A percentile compares a stretch with the other conserved stretches of the same genome.
Conservation (phyloP, 2,888 invertebrate species). For the Cabera pusaria region DNA sequence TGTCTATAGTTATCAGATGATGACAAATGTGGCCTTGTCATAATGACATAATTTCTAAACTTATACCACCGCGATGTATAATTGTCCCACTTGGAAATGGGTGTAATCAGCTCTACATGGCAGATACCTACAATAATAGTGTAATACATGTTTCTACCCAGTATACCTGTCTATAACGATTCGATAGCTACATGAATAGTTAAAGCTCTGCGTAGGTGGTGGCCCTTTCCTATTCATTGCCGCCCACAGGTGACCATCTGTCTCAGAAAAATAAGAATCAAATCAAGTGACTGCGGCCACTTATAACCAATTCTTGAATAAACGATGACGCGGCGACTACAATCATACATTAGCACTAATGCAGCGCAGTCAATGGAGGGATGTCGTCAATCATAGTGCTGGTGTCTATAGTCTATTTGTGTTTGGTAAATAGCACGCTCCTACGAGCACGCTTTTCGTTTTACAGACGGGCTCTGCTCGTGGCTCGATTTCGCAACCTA, state of each 20-base stretch:
- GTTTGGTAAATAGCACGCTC: slow-evolving; percentile 11
- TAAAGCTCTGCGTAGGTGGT: slow-evolving; percentile 60
- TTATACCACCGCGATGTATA: slow-evolving; percentile 10
- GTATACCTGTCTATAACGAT: slow-evolving; percentile 11
- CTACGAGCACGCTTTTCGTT: no score
- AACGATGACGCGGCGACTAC: slow-evolving; percentile 30
- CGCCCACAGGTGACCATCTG: slow-evolving; percentile 61
- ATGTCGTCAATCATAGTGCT: slow-evolving; percentile 22
- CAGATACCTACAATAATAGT: slow-evolving; percentile 4
- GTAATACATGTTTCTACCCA: neutral
- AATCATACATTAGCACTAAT: slow-evolving; percentile 33
- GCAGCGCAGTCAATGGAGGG: slow-evolving; percentile 10
- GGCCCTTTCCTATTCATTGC: slow-evolving; percentile 63
- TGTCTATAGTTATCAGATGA: neutral
- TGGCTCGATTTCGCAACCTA: no score
- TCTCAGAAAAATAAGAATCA: slow-evolving; percentile 32
- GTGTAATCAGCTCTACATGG: neutral
- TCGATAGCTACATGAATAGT: slow-evolving; percentile 12
- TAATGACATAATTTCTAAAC: slow-evolving; percentile 21
- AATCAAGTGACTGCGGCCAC: slow-evolving; percentile 33
- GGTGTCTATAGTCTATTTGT: slow-evolving; percentile 32
- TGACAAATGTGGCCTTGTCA: slow-evolving; percentile 9
- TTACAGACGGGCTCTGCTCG: no score
- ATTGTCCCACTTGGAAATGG: slow-evolving; percentile 13
- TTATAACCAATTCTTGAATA: slow-evolving; percentile 20